Conservation (phyloP, 2,888 invertebrate species). For the Hedya salicella region DNA sequence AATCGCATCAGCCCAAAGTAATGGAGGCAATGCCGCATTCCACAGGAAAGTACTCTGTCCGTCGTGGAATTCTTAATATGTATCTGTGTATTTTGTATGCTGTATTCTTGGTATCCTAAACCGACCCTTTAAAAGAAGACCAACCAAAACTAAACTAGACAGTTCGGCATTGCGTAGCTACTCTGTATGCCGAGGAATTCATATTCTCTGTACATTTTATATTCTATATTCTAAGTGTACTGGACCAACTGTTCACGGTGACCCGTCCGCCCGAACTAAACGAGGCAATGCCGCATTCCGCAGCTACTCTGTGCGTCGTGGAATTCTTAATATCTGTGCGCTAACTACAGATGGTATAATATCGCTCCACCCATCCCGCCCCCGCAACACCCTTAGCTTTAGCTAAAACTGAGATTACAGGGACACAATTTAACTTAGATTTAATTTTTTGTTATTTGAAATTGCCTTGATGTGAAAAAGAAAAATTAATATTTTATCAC, state of each 20-base stretch:
- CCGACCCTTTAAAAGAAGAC: not conserved
- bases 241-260: not conserved
- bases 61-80: constrained; percentile 79
- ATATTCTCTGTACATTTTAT: constrained; percentile 71
- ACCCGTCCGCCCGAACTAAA: not conserved
- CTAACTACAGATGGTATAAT: constrained; percentile 81
- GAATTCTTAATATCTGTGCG: constrained; percentile 85
- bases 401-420: constrained; percentile 33
- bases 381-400: constrained; percentile 16
- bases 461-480: not conserved
- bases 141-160: constrained; percentile 9
- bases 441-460: constrained; percentile 17
- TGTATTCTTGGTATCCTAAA: not conserved
- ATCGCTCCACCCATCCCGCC: constrained; percentile 61
- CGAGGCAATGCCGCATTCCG: constrained; percentile 30
- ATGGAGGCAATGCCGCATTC: constrained; percentile 23
- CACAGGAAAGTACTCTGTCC: constrained; percentile 57
- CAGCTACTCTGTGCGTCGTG: constrained; percentile 64
- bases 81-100: constrained; percentile 62
- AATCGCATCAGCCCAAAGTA: not conserved
- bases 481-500: no score
- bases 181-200: constrained; percentile 40
- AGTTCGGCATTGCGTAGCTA: not conserved
- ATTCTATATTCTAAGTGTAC: constrained; percentile 1
- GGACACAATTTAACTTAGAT: constrained; percentile 3